A percentile compares a stretch with the other conserved stretches of the same genome.
These are phyloP conservation scores for Junonia oenone DNA, from an alignment of 2,888 invertebrate species.

Conservation along the genomic window DNA sequence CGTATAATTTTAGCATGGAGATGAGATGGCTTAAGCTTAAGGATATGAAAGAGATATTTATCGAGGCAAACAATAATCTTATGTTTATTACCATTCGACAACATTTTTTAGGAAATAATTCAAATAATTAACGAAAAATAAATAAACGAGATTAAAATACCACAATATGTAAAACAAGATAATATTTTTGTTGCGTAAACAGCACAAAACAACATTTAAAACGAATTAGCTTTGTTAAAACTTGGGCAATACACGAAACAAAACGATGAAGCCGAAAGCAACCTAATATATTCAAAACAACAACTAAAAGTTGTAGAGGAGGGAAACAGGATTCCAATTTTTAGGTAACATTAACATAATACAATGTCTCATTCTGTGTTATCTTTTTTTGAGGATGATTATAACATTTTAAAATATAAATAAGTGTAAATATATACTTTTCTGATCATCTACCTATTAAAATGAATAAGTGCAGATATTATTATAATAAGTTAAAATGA, in stretches of 20 bases:
- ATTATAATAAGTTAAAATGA: too few relatives aligned
- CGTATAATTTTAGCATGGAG: too few relatives aligned
- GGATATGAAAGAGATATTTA: too few relatives aligned
- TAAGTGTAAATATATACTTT: too few relatives aligned
- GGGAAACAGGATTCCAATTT: background rate
- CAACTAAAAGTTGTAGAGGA: conserved; percentile 22
- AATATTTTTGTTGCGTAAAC: background rate
- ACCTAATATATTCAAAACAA: conserved; percentile 15
- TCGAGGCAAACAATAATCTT: too few relatives aligned
- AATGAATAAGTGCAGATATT: too few relatives aligned
- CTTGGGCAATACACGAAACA: conserved; percentile 17
- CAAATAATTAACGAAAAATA: background rate
- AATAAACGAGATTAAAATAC: background rate
- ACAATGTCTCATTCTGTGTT: background rate
- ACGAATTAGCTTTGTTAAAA: conserved; percentile 12
- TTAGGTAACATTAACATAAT: conserved; percentile 6
- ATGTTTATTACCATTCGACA: too few relatives aligned
- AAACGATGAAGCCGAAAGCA: conserved; percentile 10
- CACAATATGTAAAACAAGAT: background rate
- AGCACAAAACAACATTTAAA: conserved; percentile 8
- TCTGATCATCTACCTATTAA: too few relatives aligned
- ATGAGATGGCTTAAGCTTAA: too few relatives aligned
- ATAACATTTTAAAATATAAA: too few relatives aligned
- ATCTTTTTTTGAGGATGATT: background rate
- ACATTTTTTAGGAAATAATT: too few relatives aligned